Percentiles rank a stretch among this genome's conserved stretches.
Conservation (phyloP, 2,113 vertebrate species). For the Odontesthes bonariensis region DNA sequence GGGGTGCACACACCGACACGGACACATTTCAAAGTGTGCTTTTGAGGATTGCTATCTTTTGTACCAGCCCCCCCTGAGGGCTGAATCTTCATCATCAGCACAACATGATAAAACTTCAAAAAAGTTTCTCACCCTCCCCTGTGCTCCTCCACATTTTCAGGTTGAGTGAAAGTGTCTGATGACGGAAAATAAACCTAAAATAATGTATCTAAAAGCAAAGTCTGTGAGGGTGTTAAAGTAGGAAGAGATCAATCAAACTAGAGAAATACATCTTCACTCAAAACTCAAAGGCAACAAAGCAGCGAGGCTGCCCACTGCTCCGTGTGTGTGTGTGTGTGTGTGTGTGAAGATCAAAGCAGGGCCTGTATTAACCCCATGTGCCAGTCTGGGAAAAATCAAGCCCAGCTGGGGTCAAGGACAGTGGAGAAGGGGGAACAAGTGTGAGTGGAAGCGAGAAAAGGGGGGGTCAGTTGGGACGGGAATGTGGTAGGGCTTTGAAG, state of each 20-base stretch:
- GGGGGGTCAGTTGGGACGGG: conserved; percentile 40
- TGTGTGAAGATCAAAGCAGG: conserved; percentile 66
- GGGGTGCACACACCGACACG: conserved; percentile 3
- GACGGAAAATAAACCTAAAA: conserved; percentile 6
- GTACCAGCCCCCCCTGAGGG: conserved; percentile 34
- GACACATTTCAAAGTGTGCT: conserved; percentile 44
- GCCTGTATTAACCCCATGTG: conserved; percentile 80
- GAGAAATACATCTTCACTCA: conserved; percentile 6
- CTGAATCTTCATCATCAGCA: conserved; percentile 51
- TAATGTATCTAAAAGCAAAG: conserved; percentile 19
- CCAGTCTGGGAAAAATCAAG: conserved; percentile 81
- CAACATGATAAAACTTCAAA: conserved; percentile 42
- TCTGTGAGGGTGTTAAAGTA: not conserved
- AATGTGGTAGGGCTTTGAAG: conserved; percentile 68
- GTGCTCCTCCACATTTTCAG: not conserved
- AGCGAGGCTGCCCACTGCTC: conserved; percentile 58
- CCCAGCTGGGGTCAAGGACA: conserved; percentile 81
- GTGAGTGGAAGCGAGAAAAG: conserved; percentile 45
- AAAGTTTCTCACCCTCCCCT: conserved; percentile 22
- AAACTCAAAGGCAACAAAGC: conserved; percentile 39
- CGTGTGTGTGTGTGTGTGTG: conserved; percentile 29
- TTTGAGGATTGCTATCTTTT: conserved; percentile 55
- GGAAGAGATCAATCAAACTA: not conserved
- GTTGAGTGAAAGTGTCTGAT: conserved; percentile 27
- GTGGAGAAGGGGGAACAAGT: conserved; percentile 64